A percentile compares a stretch with the other conserved stretches of the same genome.
phyloP scores from a whole-genome alignment of 2,888 invertebrate species.

The Scrobipalpa atriplicella region DNA sequence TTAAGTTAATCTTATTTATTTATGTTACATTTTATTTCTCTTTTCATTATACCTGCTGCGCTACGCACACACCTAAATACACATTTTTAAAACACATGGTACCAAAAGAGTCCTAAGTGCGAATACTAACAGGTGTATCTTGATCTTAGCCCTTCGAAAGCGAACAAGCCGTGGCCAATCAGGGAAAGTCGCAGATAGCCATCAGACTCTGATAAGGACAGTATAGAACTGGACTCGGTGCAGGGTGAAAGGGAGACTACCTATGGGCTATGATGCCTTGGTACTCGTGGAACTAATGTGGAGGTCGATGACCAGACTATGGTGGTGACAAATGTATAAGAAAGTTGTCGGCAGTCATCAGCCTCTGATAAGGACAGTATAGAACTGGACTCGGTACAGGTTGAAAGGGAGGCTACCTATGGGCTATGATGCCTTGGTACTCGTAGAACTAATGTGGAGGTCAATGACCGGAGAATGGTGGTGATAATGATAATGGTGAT shows the following conservation, averaged over 20 bases:
- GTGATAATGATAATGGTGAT: background rate
- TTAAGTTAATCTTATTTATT: too few species aligned
- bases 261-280: conserved; percentile 3
- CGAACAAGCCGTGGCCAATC: conserved; percentile 35
- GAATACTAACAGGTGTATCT: conserved; percentile 24
- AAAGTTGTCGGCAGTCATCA: conserved; percentile 24
- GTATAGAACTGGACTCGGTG: background rate
- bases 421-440: conserved; percentile 2
- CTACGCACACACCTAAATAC: too few species aligned
- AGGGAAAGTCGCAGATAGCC: conserved; percentile 45
- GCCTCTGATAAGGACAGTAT: conserved; percentile 3
- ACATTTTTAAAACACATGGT: too few species aligned
- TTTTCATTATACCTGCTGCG: too few species aligned
- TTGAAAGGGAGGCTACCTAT: conserved; percentile 21
- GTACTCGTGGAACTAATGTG: conserved; percentile 6
- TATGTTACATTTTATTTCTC: background rate
- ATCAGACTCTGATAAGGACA: conserved; percentile 41
- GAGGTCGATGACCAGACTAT: too few species aligned
- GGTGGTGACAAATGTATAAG: too few species aligned
- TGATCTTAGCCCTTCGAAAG: conserved; percentile 38
- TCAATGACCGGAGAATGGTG: conserved; percentile 2
- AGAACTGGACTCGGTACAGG: conserved; percentile 16
- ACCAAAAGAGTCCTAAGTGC: background rate
- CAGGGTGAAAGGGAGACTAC: conserved; percentile 24
- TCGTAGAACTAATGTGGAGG: conserved; percentile 1